These are phyloP conservation scores for Megaceryle torquata DNA, from an alignment of 2,113 vertebrate genomes.

Conservation along the genomic window DNA sequence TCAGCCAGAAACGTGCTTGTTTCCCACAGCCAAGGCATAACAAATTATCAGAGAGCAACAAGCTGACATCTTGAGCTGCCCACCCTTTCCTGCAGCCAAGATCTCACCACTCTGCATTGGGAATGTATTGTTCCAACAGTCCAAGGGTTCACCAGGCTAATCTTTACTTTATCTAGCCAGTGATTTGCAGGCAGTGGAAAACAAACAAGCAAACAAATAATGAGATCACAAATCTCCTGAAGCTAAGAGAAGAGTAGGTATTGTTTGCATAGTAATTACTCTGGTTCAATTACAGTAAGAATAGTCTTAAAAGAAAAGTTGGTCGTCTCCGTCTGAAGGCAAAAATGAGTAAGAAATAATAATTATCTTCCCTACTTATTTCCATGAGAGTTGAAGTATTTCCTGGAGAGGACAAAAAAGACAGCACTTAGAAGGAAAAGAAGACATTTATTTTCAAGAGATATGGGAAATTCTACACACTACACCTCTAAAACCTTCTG, in stretches of 20 bases:
- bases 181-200: not conserved
- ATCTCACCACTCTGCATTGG: not conserved
- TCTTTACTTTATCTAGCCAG: not conserved
- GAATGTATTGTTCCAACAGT: not conserved
- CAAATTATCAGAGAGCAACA: not conserved
- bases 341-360: not conserved
- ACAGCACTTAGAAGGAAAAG: not conserved
- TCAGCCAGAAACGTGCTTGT: not conserved
- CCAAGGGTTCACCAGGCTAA: not conserved
- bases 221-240: not conserved
- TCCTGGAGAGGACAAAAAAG: not conserved
- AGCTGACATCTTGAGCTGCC: not conserved
- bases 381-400: conserved; percentile 1
- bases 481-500: not conserved
- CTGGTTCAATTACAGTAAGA: not conserved
- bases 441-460: conserved; percentile 20
- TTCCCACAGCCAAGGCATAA: not conserved
- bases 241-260: not conserved
- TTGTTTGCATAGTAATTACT: conserved; percentile 25
- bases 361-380: not conserved
- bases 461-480: not conserved
- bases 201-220: conserved; percentile 6
- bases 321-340: not conserved
- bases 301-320: conserved; percentile 14
- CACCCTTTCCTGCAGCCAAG: not conserved